Evolutionary conservation across 2,797 vertebrate genomes (phyloP), one percentile per base, ranked within the genome.

Genomic region (Varecia variegata): DNA sequence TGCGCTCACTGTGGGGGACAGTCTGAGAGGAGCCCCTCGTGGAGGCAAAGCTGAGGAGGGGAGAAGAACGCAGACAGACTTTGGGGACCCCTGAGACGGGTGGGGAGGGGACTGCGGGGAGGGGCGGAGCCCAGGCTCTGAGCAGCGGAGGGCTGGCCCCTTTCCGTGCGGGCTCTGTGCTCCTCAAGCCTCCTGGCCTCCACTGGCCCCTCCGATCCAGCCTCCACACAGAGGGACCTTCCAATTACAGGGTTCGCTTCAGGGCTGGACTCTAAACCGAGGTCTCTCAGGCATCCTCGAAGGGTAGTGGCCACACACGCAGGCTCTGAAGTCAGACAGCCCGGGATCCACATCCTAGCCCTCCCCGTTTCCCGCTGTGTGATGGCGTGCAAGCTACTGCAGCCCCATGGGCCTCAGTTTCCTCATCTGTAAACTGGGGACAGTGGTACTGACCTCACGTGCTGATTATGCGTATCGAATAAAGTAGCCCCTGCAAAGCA

Each of bases 281-380:
- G 6, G 8, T 17, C 54, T 40, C 35, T 32, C 25, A 6, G 40
- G 8, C 54, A 35, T 62, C 84, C 67, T 79, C 15, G 60, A 20
- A n/a, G 40, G 25, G 18, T 3, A 10, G n/a, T 14, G 4, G n/a
- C 30, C 32, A 52, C n/a, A 14, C 4, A 1, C 2, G 21, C 27
- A 27, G 47, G 67, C 52, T 30, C 23, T 7, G 45, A 40, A 76
- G 47, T 32, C 25, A 58, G 56, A 11, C 52, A 56, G 67, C 38
- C 14, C 58, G 10, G 85, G 35, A 17, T 45, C 30, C 27, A 38
- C 1, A 5, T 20, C 21, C 93, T 27, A 2, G 11, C 5, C 4
- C 40, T 58, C 40, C n/a, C 50, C 18, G 35, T 27, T 18, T 25
- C 38, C 38, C 38, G 38, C n/a, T 15, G 27, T 40, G 79, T 7